These are phyloP conservation scores for Carcina quercana DNA, from an alignment of 2,888 invertebrate species.

Conservation along the genomic window DNA sequence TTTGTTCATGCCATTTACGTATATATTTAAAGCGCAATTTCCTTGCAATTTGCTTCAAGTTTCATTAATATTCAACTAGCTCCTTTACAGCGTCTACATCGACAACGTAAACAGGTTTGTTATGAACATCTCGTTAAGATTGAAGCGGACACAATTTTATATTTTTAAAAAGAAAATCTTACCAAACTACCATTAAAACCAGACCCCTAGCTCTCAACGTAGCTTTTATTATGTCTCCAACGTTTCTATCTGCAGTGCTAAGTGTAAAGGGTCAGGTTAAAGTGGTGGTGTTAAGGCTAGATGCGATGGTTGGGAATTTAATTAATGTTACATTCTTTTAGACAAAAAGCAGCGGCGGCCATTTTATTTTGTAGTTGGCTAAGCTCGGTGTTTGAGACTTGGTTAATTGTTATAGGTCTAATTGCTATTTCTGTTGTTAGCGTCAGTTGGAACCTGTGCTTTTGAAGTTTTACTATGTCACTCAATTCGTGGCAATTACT, in stretches of 20 bases:
- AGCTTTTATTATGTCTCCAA: not conserved
- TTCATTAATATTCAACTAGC: constrained; percentile 12
- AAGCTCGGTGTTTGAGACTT: too few species aligned
- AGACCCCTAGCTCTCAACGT: constrained; percentile 17
- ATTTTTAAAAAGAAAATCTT: constrained; percentile 36
- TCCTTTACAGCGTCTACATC: constrained; percentile 9
- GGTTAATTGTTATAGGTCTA: constrained; percentile 21
- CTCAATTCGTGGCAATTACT: too few species aligned
- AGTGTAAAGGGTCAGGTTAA: constrained; percentile 27
- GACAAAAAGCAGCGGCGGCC: constrained; percentile 32
- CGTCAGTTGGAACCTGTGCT: too few species aligned
- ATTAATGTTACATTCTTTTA: constrained; percentile 50
- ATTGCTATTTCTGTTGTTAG: too few species aligned
- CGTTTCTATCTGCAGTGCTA: constrained; percentile 13
- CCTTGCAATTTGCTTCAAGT: constrained; percentile 5
- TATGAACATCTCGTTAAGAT: constrained; percentile 32
- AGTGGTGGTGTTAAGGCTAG: constrained; percentile 22
- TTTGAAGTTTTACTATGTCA: too few species aligned
- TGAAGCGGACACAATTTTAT: constrained; percentile 38
- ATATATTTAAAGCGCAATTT: constrained; percentile 4
- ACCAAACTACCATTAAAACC: constrained; percentile 16
- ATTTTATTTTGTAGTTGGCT: too few species aligned
- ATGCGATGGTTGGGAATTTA: constrained; percentile 40
- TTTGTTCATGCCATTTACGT: too few species aligned
- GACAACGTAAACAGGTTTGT: constrained; percentile 29